Percentiles rank a stretch among this genome's conserved stretches.
Evolutionary conservation across 2,797 vertebrate genomes (phyloP).

Genomic region (Steatocranus sp.): DNA sequence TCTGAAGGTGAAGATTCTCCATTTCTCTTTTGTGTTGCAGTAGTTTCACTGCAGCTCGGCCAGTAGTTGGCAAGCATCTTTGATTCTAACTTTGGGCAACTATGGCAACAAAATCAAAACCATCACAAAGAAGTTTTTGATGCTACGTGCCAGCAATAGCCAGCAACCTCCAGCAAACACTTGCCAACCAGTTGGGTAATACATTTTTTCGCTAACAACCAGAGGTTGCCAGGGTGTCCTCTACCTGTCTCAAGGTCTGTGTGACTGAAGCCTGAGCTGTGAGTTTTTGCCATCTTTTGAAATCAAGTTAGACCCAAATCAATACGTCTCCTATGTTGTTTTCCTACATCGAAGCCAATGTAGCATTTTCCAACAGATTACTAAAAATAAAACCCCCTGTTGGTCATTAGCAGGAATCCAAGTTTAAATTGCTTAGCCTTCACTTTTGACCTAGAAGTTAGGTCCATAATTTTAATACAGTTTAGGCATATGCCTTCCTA

Average conservation of each 20-base stretch:
- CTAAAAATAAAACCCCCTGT: not conserved
- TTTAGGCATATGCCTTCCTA: not conserved
- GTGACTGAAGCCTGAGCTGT: not conserved
- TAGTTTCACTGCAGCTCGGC: not conserved
- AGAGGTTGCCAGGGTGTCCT: not conserved
- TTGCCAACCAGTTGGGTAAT: not conserved
- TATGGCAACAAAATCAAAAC: not conserved
- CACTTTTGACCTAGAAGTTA: not conserved
- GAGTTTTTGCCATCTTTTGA: not conserved
- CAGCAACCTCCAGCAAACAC: not conserved
- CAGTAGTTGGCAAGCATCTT: not conserved
- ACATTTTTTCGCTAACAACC: not conserved
- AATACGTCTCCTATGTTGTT: not conserved
- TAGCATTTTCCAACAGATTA: not conserved
- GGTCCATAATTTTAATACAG: not conserved
- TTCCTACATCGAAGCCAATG: not conserved
- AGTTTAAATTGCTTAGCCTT: not conserved
- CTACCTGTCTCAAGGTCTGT: not conserved
- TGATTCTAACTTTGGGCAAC: not conserved
- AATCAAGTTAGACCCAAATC: not conserved
- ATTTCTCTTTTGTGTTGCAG: not conserved
- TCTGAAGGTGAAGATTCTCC: not conserved
- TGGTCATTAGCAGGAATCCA: not conserved
- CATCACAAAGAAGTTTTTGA: not conserved
- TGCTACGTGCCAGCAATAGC: not conserved